These are phyloP conservation scores for Emydocephalus ijimae DNA, from an alignment of 2,113 vertebrate genomes.

Conservation along the genomic window DNA sequence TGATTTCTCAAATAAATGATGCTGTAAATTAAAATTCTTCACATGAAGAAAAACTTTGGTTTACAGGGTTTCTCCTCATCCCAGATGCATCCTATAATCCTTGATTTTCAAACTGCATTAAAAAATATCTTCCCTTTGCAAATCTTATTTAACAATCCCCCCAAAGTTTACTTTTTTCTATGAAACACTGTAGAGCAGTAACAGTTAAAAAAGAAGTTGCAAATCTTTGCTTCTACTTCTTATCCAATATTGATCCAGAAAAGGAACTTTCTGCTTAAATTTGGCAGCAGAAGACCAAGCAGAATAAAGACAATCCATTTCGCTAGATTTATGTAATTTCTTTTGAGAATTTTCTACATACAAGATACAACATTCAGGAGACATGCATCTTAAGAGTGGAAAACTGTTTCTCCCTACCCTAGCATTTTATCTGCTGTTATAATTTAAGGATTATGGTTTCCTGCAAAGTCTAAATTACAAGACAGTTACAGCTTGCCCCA, in stretches of 20 bases:
- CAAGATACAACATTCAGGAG: neutral
- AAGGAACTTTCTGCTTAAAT: neutral
- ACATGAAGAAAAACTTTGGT: neutral
- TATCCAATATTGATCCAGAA: neutral
- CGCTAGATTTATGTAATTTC: neutral
- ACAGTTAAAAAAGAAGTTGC: neutral
- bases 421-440: neutral
- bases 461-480: neutral
- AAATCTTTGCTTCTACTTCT: neutral
- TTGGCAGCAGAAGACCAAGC: neutral
- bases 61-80: neutral
- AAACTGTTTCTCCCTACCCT: neutral
- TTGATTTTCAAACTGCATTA: neutral
- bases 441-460: constrained; percentile 7
- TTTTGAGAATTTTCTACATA: neutral
- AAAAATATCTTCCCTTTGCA: neutral
- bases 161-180: neutral
- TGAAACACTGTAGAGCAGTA: neutral
- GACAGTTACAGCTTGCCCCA: neutral
- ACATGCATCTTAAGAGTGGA: neutral
- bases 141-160: neutral
- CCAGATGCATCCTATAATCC: neutral
- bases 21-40: neutral
- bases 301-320: neutral
- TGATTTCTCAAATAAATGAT: neutral